Evolutionary conservation across 2,888 invertebrate genomes (phyloP), one percentile per base, ranked within the genome.

Genomic region (Perdita meconis): DNA sequence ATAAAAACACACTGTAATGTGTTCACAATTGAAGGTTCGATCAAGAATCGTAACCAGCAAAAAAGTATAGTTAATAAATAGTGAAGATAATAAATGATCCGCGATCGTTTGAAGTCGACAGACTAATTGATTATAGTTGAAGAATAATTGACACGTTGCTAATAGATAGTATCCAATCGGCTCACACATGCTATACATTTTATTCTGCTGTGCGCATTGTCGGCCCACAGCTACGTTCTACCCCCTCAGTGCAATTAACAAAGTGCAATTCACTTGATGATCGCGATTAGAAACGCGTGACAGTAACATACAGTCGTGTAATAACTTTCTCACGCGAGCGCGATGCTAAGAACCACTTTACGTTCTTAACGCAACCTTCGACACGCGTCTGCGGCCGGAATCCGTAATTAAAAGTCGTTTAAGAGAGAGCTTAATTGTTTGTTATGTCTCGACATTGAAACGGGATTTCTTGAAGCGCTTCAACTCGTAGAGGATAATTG

Each of bases 211-310:
- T 53, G 60, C 24, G 53, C 36, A 55, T 61, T 16, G n/a, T 64
- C 30, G 16, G 26, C 5, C 30, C 19, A 13, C 22, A 22, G 40
- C 30, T 19, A 38, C 71, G 42, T 44, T 19, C n/a, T n/a, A n/a
- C n/a, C n/a, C 44, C 12, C 24, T 6, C 13, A 13, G 44, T 34
- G 55, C 59, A 72, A 67, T 72, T 67, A 72, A 68, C 53, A 60
- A 60, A 72, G 36, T 55, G 56, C 65, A 60, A 47, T 61, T 60
- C 65, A n/a, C 24, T 75, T 38, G 57, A 74, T 64, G 65, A 60
- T 55, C 34, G 10, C 42, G 60, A 71, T 71, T 75, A 70, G 64
- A 34, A 60, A 59, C 65, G 24, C 38, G 63, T 60, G 75, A 65
- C 71, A 55, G 70, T 60, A 40, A 65, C 47, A 55, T 36, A 70